Evolutionary conservation across 2,113 vertebrate species (phyloP).

Genomic region (Corynorhinus townsendii): DNA sequence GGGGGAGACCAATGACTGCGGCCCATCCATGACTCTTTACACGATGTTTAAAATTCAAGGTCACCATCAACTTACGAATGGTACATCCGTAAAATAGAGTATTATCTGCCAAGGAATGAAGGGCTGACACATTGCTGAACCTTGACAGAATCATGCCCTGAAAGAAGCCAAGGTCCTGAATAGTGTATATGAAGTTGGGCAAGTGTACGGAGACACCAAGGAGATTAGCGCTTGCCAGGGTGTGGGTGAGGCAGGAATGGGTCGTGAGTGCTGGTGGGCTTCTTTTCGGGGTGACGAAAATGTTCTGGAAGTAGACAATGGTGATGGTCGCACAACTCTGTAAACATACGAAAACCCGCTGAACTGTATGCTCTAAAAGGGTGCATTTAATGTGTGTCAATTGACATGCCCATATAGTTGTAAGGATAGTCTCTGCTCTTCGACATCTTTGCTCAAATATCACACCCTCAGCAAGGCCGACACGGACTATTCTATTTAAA

Average conservation of each 20-base stretch:
- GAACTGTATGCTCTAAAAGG: not conserved
- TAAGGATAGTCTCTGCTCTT: conserved; percentile 17
- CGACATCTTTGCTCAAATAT: conserved; percentile 9
- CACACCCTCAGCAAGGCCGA: not conserved
- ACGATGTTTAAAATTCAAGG: conserved; percentile 32
- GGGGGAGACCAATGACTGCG: not conserved
- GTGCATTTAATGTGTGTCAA: not conserved
- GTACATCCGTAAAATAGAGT: not conserved
- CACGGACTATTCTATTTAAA: not conserved
- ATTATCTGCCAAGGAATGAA: not conserved
- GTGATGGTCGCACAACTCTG: not conserved
- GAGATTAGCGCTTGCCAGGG: not conserved
- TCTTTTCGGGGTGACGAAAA: conserved; percentile 9
- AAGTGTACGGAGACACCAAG: not conserved
- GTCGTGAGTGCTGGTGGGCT: not conserved
- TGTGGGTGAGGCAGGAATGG: not conserved
- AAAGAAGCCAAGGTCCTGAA: not conserved
- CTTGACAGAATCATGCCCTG: not conserved
- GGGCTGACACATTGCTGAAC: not conserved
- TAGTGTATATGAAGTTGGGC: not conserved
- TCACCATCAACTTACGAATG: not conserved
- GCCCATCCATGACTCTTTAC: not conserved
- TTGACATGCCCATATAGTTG: conserved; percentile 11
- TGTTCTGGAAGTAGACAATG: conserved; percentile 27
- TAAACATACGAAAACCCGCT: conserved; percentile 15